A percentile compares a stretch with the other conserved stretches of the same genome.
Conservation (phyloP, 2,113 vertebrate species). For the Ceratotherium simum region DNA sequence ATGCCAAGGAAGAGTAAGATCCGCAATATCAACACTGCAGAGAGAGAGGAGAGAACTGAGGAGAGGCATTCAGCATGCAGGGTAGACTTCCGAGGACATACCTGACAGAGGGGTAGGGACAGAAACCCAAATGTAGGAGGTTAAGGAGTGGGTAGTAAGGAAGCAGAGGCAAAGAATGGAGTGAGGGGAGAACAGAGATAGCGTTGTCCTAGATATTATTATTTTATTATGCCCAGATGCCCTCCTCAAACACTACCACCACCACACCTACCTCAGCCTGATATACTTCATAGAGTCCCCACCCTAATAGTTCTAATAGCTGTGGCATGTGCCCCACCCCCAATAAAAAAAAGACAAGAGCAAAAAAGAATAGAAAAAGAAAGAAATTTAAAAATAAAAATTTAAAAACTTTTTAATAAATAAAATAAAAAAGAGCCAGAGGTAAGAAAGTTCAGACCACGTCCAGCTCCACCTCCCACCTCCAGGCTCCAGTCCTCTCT, state of each 20-base stretch:
- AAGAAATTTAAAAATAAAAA: neutral
- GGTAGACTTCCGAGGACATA: neutral
- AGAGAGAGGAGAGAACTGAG: neutral
- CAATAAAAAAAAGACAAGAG: neutral
- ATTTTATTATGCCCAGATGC: neutral
- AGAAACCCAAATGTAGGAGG: neutral
- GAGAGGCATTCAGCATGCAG: neutral
- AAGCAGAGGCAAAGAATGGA: neutral
- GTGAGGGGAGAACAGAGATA: neutral
- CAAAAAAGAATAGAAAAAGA: neutral
- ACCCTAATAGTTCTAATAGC: neutral
- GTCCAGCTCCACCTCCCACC: neutral
- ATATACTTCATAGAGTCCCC: neutral
- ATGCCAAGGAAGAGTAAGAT: neutral
- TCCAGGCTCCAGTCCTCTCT: neutral
- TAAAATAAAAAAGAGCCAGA: neutral
- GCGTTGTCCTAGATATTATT: neutral
- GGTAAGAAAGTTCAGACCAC: neutral
- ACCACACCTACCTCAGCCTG: neutral
- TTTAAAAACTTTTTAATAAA: neutral
- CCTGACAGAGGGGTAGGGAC: neutral
- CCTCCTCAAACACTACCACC: neutral
- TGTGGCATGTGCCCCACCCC: neutral
- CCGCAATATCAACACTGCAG: accelerated
- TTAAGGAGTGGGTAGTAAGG: neutral